Percentiles rank a stretch among this genome's conserved stretches.
Conservation (phyloP, 2,797 vertebrate genomes). For the Lepus townsendii region DNA sequence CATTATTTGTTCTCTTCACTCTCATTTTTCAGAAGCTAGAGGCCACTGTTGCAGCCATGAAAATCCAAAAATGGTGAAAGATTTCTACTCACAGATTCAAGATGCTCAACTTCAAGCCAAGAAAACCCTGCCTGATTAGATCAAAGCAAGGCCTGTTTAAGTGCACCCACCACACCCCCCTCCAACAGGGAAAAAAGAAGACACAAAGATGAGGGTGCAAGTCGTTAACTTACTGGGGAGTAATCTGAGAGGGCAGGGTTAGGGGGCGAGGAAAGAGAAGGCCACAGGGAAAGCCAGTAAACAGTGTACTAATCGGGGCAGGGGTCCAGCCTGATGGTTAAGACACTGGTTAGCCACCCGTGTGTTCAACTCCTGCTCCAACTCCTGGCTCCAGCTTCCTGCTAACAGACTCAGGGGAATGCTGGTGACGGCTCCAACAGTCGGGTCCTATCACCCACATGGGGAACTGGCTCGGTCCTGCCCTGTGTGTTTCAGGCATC, state of each 20-base stretch:
- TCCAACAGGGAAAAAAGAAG: background rate
- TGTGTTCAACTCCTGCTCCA: too few species aligned
- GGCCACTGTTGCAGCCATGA: too few species aligned
- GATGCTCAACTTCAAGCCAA: background rate
- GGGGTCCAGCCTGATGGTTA: too few species aligned
- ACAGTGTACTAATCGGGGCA: background rate
- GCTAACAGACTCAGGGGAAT: too few species aligned
- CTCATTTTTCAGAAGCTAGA: background rate
- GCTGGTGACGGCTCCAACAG: too few species aligned
- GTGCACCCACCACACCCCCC: fast-evolving
- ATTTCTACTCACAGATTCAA: background rate
- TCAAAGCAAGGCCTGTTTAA: background rate
- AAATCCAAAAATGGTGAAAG: background rate
- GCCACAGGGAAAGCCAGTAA: background rate
- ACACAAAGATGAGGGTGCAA: background rate
- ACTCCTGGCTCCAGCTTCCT: too few species aligned
- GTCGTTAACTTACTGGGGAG: background rate
- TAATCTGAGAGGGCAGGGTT: background rate
- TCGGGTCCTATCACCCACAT: too few species aligned
- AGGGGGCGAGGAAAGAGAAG: background rate
- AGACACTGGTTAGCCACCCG: too few species aligned
- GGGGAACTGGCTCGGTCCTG: too few species aligned
- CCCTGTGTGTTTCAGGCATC: too few species aligned
- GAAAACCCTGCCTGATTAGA: background rate
- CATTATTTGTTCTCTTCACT: background rate